Percentiles rank a stretch among this genome's conserved stretches.
Conservation (phyloP, 2,888 invertebrate species). For the Nomada ruficornis region DNA sequence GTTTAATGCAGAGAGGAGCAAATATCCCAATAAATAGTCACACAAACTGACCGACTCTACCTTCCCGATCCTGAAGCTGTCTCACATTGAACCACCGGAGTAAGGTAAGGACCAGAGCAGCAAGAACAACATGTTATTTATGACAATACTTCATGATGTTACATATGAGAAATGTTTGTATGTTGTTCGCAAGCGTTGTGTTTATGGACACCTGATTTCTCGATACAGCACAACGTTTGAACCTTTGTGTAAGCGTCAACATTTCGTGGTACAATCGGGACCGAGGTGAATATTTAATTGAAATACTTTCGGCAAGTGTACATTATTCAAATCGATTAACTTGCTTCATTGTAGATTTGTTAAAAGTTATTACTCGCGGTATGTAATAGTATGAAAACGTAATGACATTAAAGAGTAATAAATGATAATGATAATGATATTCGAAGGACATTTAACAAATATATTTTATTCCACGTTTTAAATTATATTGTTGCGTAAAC, state of each 20-base stretch:
- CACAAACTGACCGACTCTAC: conserved; percentile 89
- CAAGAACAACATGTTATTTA: conserved; percentile 72
- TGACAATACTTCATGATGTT: conserved; percentile 27
- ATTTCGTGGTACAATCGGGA: too few species aligned
- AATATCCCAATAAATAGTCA: conserved; percentile 83
- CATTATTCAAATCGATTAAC: too few species aligned
- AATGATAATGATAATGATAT: not conserved
- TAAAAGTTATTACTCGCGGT: too few species aligned
- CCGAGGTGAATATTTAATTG: too few species aligned
- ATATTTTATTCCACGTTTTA: too few species aligned
- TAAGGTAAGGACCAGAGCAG: conserved; percentile 79
- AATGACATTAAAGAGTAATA: not conserved
- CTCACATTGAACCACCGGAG: conserved; percentile 70
- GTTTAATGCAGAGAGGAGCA: conserved; percentile 82
- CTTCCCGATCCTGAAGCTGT: conserved; percentile 91
- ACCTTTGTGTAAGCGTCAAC: not conserved
- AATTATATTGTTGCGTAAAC: too few species aligned
- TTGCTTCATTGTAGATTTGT: too few species aligned
- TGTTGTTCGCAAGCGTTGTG: conserved; percentile 13
- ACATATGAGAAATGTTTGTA: conserved; percentile 7
- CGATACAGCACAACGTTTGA: not conserved
- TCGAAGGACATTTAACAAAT: not conserved
- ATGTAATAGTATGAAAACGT: too few species aligned
- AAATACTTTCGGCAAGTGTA: too few species aligned
- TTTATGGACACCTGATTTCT: not conserved